Evolutionary conservation across 2,113 vertebrate genomes (phyloP), one percentile per base, ranked within the genome.

Genomic region (Gobius niger): DNA sequence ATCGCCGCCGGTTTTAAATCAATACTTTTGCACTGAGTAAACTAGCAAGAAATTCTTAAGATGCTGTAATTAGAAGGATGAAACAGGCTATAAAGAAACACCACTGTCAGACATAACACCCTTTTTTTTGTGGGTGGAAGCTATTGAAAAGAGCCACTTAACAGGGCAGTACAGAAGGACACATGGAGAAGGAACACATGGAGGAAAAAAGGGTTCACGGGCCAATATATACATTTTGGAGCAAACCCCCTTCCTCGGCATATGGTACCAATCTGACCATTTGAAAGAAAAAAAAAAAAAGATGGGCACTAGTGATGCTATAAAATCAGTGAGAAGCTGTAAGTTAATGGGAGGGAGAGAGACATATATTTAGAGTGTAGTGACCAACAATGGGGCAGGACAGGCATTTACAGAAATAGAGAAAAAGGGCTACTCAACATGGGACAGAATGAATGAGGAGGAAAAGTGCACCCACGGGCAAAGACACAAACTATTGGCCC

Each of bases 221-320:
- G 87, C 87, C 90, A 92, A 89, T 80, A 76, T 80, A 91, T 90
- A 88, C 87, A 90, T 88, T 73, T 90, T 79, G 65, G 78, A 83
- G 72, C 78, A 51, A 78, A 75, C 79, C 70, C 78, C 78, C 42
- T 74, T 85, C 77, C 76, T 60, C 73, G 47, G 78, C 89, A 92
- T 91, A 89, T 93, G 92, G 90, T 92, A 93, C 80, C 89, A 91
- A 90, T 92, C 86, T 85, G 74, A 85, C 73, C 65, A 76, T 86
- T 80, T 77, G 64, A 76, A 72, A 83, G 54, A 57, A 8, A 60
- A 83, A 77, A 81, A 85, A 83, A 59, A 57, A 8, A 60, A 84
- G 77, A 82, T 85, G 44, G 47, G 72, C 54, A 57, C 75, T 60
- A 65, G 70, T 66, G 67, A 49, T 63, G 57, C 57, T 16, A 10